Base-by-base conservation (phyloP, 2,113 vertebrate species). In the Clupea harengus region DNA sequence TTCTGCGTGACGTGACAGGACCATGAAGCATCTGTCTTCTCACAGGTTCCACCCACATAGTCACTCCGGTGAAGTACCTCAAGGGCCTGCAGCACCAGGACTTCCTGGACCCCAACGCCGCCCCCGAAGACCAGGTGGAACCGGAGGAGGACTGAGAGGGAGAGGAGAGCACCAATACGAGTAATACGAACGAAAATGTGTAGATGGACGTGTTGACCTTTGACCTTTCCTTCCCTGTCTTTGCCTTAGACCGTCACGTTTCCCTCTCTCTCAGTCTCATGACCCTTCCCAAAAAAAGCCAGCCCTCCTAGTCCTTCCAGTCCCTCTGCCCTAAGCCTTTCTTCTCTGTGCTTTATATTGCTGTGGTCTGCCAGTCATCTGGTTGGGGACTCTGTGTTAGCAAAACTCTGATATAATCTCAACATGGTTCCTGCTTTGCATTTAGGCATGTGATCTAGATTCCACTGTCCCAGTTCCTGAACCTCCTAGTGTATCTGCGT, bases 71-170 rank as follows among this genome's bases (percentile, higher is more conserved):
- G 91, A 99, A 97, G 93, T 99, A 98, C 95, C 95, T 99, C 91
- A 97, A 96, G 96, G 97, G 98, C 93, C 97, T 99, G 91, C 97
- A 98, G 94, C 98, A 99, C 95, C 95, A 96, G 91, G 98, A 99
- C 96, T 99, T 99, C 96, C 92, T 97, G 94, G 98, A 99, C 93
- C 97, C 97, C 88, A 97, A 95, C 90, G 94, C 96, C 91, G 95
- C 95, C 92, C 95, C 97, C 92, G 98, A 99, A 93, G 96, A 96
- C 90, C 93, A 96, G 93, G 94, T 96, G 93, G 94, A 96, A 93
- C 93, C 94, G 93, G 94, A 96, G 93, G 94, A 97, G 95, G 96
- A 96, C 92, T 97, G 95, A 96, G 90, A 95, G 39, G 83, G 81
- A 32, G 82, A 47, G 67, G 72, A 67, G 49, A 46, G 81, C 39